Conservation (phyloP, 1,140 invertebrate genomes). For the Oedothorax gibbosus region DNA sequence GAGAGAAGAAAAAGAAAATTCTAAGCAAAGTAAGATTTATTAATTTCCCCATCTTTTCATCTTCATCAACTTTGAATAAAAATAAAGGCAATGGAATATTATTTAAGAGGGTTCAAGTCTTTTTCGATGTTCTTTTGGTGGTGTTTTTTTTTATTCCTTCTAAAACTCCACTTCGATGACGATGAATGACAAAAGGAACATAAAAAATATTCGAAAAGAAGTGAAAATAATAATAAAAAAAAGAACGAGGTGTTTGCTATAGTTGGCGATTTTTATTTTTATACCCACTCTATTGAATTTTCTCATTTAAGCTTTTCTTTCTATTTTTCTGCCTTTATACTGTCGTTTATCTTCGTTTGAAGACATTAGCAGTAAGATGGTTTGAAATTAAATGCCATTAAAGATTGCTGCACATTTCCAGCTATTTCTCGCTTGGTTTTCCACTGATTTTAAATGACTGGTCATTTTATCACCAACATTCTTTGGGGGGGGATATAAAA, state of each 20-base stretch:
- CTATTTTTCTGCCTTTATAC: conserved; percentile 24
- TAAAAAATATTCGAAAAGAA: conserved; percentile 30
- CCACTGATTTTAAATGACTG: conserved; percentile 12
- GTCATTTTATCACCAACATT: background rate
- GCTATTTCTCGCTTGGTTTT: conserved; percentile 28
- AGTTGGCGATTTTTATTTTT: conserved; percentile 14
- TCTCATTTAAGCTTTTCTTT: conserved; percentile 24
- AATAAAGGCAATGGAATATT: conserved; percentile 4
- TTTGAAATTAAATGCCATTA: conserved; percentile 57
- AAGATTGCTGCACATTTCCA: conserved; percentile 38
- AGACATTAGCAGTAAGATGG: conserved; percentile 54
- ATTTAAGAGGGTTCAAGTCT: background rate
- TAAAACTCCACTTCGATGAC: conserved; percentile 33
- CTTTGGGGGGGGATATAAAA: conserved; percentile 30
- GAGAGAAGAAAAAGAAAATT: conserved; percentile 7
- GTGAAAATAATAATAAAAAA: conserved; percentile 14
- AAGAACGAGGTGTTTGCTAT: conserved; percentile 25
- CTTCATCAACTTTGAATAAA: conserved; percentile 13
- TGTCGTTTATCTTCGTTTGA: conserved; percentile 46
- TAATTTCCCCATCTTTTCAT: conserved; percentile 6
- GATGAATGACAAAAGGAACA: conserved; percentile 36
- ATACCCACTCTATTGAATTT: conserved; percentile 21
- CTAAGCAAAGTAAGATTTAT: conserved; percentile 16
- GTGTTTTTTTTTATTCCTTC: conserved; percentile 20
- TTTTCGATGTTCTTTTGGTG: conserved; percentile 29